Evolutionary conservation across 2,888 invertebrate genomes (phyloP).

Genomic region (Stenoptilia bipunctidactyla): DNA sequence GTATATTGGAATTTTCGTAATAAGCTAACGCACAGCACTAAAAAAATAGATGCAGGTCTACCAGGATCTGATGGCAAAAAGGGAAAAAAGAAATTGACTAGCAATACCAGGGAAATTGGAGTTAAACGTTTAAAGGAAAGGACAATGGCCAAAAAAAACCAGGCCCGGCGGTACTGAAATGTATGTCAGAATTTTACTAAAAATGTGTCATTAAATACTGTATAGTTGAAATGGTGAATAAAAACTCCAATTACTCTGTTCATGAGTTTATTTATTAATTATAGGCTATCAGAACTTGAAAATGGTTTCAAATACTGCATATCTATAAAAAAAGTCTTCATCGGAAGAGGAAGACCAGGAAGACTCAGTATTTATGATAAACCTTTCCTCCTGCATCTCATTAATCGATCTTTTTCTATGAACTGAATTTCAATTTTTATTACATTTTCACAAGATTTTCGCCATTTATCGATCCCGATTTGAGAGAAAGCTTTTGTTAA

Average conservation of each 20-base stretch:
- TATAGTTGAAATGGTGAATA: conserved; percentile 3
- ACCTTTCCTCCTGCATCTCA: conserved; percentile 10
- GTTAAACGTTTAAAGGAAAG: no score
- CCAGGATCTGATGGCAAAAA: no score
- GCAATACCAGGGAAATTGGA: no score
- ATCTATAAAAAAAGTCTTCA: conserved; percentile 8
- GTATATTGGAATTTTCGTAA: no score
- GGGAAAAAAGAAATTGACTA: no score
- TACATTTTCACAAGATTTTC: conserved; percentile 2
- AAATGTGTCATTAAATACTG: no score
- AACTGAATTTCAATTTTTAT: conserved; percentile 10
- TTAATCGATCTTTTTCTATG: conserved; percentile 10
- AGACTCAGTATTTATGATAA: conserved; percentile 10
- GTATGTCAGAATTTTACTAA: no score
- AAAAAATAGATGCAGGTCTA: no score
- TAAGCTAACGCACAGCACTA: no score
- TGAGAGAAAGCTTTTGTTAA: no score
- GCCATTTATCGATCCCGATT: conserved; percentile 3
- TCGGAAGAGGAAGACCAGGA: conserved; percentile 8
- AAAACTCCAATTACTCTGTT: conserved; percentile 8
- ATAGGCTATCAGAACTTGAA: conserved; percentile 8
- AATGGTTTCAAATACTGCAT: conserved; percentile 11
- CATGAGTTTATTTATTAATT: conserved; percentile 6
- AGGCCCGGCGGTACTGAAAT: no score
- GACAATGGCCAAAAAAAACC: no score